Percentiles rank a stretch among this genome's conserved stretches.
phyloP scores from a whole-genome alignment of 1,140 invertebrate species.

The Araneus ventricosus region DNA sequence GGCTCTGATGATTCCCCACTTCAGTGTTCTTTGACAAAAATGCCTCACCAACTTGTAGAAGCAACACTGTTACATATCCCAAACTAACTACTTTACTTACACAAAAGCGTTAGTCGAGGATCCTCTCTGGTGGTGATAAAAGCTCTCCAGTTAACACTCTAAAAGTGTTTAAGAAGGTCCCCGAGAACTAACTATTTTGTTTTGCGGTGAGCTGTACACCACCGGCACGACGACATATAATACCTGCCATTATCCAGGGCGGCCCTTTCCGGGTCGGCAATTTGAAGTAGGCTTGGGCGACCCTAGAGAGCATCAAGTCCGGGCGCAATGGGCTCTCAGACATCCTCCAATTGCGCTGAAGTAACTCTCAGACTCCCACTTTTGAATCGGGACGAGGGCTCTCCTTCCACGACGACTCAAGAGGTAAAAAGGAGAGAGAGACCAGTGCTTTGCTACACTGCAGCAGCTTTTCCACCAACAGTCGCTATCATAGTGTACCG shows the following conservation, averaged over 20 bases:
- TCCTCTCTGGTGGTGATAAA: constrained; percentile 1
- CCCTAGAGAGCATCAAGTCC: constrained; percentile 63
- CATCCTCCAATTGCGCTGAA: constrained; percentile 68
- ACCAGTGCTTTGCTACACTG: neutral
- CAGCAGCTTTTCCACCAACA: neutral
- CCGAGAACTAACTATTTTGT: constrained; percentile 48
- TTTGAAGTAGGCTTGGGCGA: constrained; percentile 67
- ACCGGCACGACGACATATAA: constrained; percentile 28
- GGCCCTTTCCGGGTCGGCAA: constrained; percentile 65
- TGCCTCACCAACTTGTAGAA: neutral
- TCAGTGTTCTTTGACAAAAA: constrained; percentile 1
- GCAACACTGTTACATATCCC: constrained; percentile 1
- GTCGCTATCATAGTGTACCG: neutral
- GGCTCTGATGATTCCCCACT: neutral
- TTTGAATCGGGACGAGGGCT: constrained; percentile 62
- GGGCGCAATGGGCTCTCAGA: constrained; percentile 48
- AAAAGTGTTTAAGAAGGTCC: constrained; percentile 8
- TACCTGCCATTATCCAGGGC: constrained; percentile 61
- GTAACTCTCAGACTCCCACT: constrained; percentile 68
- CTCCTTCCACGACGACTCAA: constrained; percentile 57
- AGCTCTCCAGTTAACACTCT: constrained; percentile 39
- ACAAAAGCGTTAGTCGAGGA: constrained; percentile 24
- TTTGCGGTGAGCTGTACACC: neutral
- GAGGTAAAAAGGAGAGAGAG: constrained; percentile 41
- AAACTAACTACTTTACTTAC: constrained; percentile 33